Evolutionary conservation across 2,113 vertebrate species (phyloP).

Genomic region (Pangasianodon gigas): DNA sequence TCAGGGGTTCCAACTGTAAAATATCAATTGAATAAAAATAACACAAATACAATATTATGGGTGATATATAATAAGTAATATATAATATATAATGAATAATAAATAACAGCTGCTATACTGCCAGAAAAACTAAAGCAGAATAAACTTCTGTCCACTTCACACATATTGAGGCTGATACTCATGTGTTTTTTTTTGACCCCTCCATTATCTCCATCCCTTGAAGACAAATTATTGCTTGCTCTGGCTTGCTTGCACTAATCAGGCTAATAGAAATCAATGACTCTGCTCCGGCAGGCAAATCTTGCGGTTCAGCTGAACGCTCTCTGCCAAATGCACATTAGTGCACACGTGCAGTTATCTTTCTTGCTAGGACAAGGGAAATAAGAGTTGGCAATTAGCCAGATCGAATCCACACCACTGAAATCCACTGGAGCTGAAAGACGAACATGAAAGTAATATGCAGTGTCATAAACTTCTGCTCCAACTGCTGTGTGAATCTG

Average conservation of each 20-base stretch:
- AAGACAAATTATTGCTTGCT: slow-evolving; percentile 43
- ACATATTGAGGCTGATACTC: slow-evolving; percentile 15
- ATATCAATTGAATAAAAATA: neutral
- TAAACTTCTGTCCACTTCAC: neutral
- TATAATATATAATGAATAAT: neutral
- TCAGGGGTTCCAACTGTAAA: neutral
- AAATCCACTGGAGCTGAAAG: slow-evolving; percentile 24
- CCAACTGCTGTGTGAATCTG: neutral
- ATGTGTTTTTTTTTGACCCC: slow-evolving; percentile 4
- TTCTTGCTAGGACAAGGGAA: slow-evolving; percentile 26
- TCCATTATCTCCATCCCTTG: slow-evolving; percentile 34
- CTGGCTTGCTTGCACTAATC: slow-evolving; percentile 48
- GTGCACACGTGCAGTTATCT: slow-evolving; percentile 35
- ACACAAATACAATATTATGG: neutral
- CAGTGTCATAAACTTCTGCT: neutral
- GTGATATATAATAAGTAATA: neutral
- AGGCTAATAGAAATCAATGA: slow-evolving; percentile 63
- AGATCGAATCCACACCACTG: neutral
- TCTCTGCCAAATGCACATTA: slow-evolving; percentile 52
- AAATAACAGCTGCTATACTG: slow-evolving; percentile 3
- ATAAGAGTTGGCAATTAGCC: slow-evolving; percentile 37
- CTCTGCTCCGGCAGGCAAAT: slow-evolving; percentile 51
- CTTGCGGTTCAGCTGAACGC: slow-evolving; percentile 54
- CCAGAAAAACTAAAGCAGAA: neutral
- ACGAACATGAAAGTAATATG: slow-evolving; percentile 1